These are phyloP conservation scores for Darevskia mixta DNA, from an alignment of 2,797 vertebrate genomes.

Conservation along the genomic window DNA sequence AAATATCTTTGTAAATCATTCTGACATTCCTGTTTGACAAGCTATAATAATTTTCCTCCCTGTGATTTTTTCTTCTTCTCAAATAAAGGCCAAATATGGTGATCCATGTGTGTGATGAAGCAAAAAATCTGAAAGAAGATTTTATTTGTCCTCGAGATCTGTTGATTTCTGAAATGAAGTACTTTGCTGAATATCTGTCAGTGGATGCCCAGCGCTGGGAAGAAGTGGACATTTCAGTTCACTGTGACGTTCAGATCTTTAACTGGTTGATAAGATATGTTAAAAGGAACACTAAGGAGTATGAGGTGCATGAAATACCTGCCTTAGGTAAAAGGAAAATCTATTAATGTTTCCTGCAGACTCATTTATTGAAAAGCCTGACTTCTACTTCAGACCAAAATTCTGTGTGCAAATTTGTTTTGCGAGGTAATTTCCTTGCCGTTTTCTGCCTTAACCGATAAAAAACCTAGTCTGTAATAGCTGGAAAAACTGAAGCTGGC, in stretches of 20 bases:
- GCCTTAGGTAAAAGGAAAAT: slow-evolving; percentile 85
- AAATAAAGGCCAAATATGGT: slow-evolving; percentile 93
- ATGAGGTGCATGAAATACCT: slow-evolving; percentile 85
- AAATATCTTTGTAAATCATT: slow-evolving; percentile 32
- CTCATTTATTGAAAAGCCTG: neutral
- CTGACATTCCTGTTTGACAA: slow-evolving; percentile 41
- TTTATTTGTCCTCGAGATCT: slow-evolving; percentile 96
- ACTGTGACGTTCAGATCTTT: slow-evolving; percentile 98
- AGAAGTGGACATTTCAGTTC: slow-evolving; percentile 98
- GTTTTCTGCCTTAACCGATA: neutral
- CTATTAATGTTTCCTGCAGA: neutral
- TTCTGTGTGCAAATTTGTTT: slow-evolving; percentile 36
- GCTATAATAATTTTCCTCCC: slow-evolving; percentile 57
- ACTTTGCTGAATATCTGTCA: slow-evolving; percentile 95
- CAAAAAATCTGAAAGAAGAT: slow-evolving; percentile 96
- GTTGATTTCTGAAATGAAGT: slow-evolving; percentile 97
- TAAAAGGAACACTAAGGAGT: slow-evolving; percentile 88
- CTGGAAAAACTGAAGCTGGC: neutral
- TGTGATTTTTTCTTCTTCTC: slow-evolving; percentile 67
- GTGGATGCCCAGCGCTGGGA: slow-evolving; percentile 96
- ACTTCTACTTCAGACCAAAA: slow-evolving; percentile 33
- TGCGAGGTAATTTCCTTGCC: slow-evolving; percentile 13
- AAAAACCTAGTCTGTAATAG: neutral
- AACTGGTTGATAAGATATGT: slow-evolving; percentile 98
- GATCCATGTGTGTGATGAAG: slow-evolving; percentile 98